These are phyloP conservation scores for Osedax frankpressi DNA, from an alignment of 2,888 invertebrate species.

Conservation along the genomic window DNA sequence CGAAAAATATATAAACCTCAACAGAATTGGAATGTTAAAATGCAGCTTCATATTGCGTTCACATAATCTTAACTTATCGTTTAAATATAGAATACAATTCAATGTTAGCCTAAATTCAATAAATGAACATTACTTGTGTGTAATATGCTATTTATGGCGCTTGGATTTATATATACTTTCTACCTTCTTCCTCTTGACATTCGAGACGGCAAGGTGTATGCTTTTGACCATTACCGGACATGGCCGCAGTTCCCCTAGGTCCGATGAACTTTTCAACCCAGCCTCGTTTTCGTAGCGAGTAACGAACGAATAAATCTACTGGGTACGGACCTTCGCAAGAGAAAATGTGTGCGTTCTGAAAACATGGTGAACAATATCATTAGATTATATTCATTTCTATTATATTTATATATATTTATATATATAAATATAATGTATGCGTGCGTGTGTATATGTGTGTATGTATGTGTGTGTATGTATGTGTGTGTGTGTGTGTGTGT, in stretches of 20 bases:
- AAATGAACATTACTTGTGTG: no score
- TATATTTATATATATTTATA: constrained; percentile 10
- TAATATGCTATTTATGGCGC: no score
- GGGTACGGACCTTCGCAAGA: constrained; percentile 29
- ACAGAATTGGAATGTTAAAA: no score
- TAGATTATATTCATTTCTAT: background rate
- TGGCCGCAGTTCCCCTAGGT: constrained; percentile 15
- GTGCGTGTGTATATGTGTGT: no score
- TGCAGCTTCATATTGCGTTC: no score
- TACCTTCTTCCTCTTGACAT: constrained; percentile 27
- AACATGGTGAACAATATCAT: background rate
- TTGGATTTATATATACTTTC: no score
- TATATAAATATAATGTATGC: background rate
- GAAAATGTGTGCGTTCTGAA: constrained; percentile 24
- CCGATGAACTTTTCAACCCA: constrained; percentile 29
- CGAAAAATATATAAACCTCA: no score
- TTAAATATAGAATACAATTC: no score
- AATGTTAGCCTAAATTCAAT: no score
- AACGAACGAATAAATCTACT: constrained; percentile 27
- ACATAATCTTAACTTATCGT: no score
- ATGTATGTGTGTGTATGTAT: no score
- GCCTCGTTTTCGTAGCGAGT: constrained; percentile 27
- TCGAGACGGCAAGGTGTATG: constrained; percentile 23
- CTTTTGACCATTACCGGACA: background rate
- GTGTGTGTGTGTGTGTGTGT: no score